Conservation (phyloP, 2,888 invertebrate species). For the Zaprionus bogoriensis region DNA sequence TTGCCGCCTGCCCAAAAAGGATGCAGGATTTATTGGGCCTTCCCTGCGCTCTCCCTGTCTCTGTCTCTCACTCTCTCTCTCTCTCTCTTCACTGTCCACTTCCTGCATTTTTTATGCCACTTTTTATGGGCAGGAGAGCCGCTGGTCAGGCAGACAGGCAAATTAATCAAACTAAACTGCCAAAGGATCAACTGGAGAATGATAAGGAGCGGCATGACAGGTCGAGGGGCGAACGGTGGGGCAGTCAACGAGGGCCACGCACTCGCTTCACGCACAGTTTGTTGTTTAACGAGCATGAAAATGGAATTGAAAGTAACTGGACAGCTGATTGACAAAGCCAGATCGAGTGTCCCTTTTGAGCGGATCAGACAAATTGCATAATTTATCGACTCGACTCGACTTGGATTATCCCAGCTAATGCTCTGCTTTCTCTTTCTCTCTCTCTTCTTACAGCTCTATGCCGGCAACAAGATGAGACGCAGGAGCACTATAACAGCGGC, state of each 20-base stretch:
- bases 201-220: slow-evolving; percentile 22
- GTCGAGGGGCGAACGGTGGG: too few relatives aligned
- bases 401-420: not conserved
- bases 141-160: slow-evolving; percentile 53
- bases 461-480: slow-evolving; percentile 70
- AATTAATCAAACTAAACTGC: slow-evolving; percentile 75
- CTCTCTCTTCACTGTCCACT: slow-evolving; percentile 12
- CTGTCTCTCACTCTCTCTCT: not conserved
- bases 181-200: slow-evolving; percentile 60
- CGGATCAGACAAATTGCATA: not conserved
- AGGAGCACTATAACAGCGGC: slow-evolving; percentile 44
- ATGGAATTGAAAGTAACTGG: slow-evolving; percentile 67
- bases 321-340: slow-evolving; percentile 71
- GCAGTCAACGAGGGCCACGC: too few relatives aligned
- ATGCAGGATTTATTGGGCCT: slow-evolving; percentile 45
- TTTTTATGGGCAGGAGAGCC: slow-evolving; percentile 24
- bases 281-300: slow-evolving; percentile 70
- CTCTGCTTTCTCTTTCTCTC: not conserved
- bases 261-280: slow-evolving; percentile 63
- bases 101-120: slow-evolving; percentile 43
- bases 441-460: slow-evolving; percentile 51
- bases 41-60: not conserved
- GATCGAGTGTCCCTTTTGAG: not conserved
- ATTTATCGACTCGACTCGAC: not conserved
- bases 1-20: slow-evolving; percentile 40